Conservation (phyloP, 1,140 invertebrate genomes). For the Bombyx mandarina region DNA sequence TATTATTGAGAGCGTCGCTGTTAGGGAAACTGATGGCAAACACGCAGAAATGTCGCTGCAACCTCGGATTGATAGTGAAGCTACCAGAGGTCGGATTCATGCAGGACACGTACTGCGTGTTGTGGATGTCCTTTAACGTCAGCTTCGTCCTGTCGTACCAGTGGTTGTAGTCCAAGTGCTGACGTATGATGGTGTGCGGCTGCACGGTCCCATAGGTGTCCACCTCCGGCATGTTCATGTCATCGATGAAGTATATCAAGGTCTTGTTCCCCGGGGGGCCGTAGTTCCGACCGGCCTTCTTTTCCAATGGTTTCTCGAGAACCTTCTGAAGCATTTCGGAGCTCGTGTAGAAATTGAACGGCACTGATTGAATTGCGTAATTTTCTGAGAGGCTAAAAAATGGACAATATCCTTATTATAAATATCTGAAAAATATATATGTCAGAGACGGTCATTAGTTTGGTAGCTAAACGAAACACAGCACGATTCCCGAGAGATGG, state of each 20-base stretch:
- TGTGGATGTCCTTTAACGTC: constrained; percentile 95
- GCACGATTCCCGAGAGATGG: too few species aligned
- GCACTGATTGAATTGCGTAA: constrained; percentile 91
- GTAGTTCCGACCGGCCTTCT: constrained; percentile 96
- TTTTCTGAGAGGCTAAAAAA: constrained; percentile 81
- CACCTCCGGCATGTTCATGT: constrained; percentile 98
- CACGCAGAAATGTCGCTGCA: constrained; percentile 95
- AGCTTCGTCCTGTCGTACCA: constrained; percentile 95
- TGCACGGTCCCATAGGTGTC: constrained; percentile 96
- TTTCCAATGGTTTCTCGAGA: constrained; percentile 95
- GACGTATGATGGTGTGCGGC: constrained; percentile 94
- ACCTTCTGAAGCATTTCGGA: constrained; percentile 97
- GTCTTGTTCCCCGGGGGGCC: constrained; percentile 95
- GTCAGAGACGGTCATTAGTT: too few species aligned
- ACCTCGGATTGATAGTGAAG: constrained; percentile 94
- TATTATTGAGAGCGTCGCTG: constrained; percentile 86
- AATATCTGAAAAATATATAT: too few species aligned
- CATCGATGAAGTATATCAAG: constrained; percentile 97
- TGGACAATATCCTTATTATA: too few species aligned
- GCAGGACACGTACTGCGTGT: constrained; percentile 96
- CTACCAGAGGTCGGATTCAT: constrained; percentile 98
- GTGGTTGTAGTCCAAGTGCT: constrained; percentile 95
- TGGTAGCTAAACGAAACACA: too few species aligned
- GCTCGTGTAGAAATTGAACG: constrained; percentile 97
- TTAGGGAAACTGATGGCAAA: constrained; percentile 95